A percentile compares a stretch with the other conserved stretches of the same genome.
Conservation (phyloP, 2,888 invertebrate genomes). For the Lasius fuliginosus region DNA sequence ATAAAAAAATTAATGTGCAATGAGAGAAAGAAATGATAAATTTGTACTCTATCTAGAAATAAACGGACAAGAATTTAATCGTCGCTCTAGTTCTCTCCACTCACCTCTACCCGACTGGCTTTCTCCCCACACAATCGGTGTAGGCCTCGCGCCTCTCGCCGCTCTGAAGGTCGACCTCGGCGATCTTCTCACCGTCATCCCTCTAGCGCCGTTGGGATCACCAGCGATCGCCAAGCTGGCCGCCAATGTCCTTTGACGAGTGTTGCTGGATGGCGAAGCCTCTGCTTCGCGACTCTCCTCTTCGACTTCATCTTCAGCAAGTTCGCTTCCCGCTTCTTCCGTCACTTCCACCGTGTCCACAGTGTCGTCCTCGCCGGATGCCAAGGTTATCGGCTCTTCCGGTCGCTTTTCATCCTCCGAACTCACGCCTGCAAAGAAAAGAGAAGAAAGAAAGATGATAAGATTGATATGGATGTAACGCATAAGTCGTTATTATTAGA, state of each 20-base stretch:
- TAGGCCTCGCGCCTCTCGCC: conserved; percentile 87
- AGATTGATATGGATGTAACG: not conserved
- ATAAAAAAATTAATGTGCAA: not conserved
- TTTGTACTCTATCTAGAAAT: not conserved
- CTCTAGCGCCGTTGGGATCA: conserved; percentile 74
- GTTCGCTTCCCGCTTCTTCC: conserved; percentile 85
- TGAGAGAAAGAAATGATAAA: not conserved
- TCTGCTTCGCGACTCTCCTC: conserved; percentile 95
- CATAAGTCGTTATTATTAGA: not conserved
- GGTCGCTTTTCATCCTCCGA: conserved; percentile 89
- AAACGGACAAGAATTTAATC: not conserved
- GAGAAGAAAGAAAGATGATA: conserved; percentile 65
- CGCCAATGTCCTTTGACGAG: conserved; percentile 84
- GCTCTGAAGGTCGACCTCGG: conserved; percentile 82
- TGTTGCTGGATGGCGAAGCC: conserved; percentile 90
- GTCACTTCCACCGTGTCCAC: conserved; percentile 80
- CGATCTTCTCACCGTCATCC: conserved; percentile 81
- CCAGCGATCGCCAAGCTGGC: conserved; percentile 83
- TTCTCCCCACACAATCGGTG: conserved; percentile 89
- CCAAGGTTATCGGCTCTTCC: conserved; percentile 79
- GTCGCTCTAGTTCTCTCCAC: not conserved
- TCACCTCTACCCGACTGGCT: conserved; percentile 82
- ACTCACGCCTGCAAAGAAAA: conserved; percentile 86
- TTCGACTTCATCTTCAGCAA: conserved; percentile 84
- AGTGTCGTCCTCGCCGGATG: conserved; percentile 79